Base-by-base conservation (phyloP, 2,113 vertebrate genomes). In the Caloenas nicobarica region DNA sequence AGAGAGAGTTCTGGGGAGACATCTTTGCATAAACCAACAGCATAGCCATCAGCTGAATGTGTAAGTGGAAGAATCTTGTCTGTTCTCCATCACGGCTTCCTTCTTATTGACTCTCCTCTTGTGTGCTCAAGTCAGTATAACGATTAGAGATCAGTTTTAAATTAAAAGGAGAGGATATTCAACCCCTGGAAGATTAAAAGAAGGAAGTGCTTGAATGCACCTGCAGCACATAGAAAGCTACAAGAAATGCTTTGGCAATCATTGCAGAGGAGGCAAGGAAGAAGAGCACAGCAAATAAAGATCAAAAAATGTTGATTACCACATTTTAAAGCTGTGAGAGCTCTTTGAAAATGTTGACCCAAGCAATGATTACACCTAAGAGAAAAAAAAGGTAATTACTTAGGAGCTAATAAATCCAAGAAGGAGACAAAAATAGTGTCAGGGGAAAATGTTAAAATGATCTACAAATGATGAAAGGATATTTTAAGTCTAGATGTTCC, bases 401-500 rank as follows among this genome's bases (percentile, higher is more conserved):
- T 88, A 86, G 74, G 48, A 86, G 72, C 65, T 92, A 95, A 91
- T 93, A 96, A 92, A 95, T 85, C 58, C 89, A 38, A 62, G 82
- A 88, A 92, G 82, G 84, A 93, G 76, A 82, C 44, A 91, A 91
- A 88, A 93, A 89, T 26, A 78, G 81, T 91, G 62, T 78, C 92
- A 89, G 61, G 86, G 96, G 92, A 94, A 93, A 94, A 86, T 80
- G 65, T 89, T 93, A 91, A 92, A 93, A 82, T 79, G 53, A 91
- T 92, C 73, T 93, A 53, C 80, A 76, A 92, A 96, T 71, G 89
- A 89, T 96, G 89, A 97, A 96, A 94, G 81, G 65, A 34, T 93
- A 91, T 96, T 96, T 93, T 91, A 94, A 96, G 71, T 89, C 91
- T 92, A 94, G 93, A 93, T 96, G 91, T 95, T 95, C 48, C 56